Conservation (phyloP, 2,113 vertebrate species). For the Pluvianellus socialis region DNA sequence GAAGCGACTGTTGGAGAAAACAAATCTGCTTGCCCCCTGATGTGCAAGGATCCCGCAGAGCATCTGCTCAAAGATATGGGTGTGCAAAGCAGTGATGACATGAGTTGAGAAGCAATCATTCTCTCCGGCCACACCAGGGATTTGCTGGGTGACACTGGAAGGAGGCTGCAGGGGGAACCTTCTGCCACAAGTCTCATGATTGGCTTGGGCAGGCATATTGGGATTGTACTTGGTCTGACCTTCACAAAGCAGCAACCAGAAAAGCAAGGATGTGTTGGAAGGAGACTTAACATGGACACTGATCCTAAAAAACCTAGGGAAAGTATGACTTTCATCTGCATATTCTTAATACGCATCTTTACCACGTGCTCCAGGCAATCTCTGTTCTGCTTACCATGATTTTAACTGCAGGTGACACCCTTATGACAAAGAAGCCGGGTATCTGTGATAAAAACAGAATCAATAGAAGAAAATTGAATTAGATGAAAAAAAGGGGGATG, state of each 20-base stretch:
- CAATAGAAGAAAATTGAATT: not conserved
- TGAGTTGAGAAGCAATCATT: accelerated
- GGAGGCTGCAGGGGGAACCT: not conserved
- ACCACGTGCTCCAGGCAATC: accelerated
- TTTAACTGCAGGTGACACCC: not conserved
- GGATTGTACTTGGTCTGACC: not conserved
- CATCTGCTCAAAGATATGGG: not conserved
- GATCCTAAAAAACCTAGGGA: not conserved
- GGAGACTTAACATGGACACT: not conserved
- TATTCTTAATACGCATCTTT: not conserved
- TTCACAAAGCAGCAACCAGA: not conserved
- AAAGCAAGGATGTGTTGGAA: not conserved
- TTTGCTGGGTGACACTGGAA: not conserved
- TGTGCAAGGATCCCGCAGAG: accelerated
- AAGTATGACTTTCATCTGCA: not conserved
- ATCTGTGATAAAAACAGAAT: not conserved
- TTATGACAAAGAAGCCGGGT: not conserved
- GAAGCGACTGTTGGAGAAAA: not conserved
- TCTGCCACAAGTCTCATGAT: not conserved
- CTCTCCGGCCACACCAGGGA: not conserved
- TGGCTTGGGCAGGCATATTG: not conserved
- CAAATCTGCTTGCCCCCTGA: not conserved
- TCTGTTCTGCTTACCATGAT: not conserved
- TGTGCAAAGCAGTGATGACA: not conserved
- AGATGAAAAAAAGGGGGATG: not conserved